Base-by-base conservation (phyloP, 2,888 invertebrate species). In the Drosophila cracens region DNA sequence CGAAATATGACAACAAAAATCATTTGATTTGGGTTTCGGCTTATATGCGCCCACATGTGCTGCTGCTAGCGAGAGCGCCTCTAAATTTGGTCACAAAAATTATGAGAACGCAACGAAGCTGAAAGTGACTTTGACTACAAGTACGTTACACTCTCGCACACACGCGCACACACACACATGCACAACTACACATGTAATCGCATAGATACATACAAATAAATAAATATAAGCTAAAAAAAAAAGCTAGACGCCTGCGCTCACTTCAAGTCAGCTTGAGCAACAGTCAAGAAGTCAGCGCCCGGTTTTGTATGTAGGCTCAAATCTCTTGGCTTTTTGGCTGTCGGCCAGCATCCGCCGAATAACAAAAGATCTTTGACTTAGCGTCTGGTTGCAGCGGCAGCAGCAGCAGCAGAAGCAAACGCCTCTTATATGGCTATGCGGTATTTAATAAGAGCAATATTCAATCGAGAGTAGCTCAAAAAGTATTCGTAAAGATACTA, bases 101-200 rank as follows among this genome's bases (percentile, higher is more conserved):
- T 87, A 87, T 89, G 83, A 87, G 79, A 79, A 84, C 87, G 73
- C 72, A 82, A 74, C 83, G 90, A 89, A 87, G 86, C 88, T 82
- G 90, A 87, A 87, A 87, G 87, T 87, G 90, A 88, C 88, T 90
- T 88, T 90, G 88, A 82, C 87, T 83, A 87, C 89, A 88, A 85
- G 83, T 87, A 86, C 89, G 72, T 80, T 70, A 74, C 76, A 70
- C 72, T 69, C 75, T 48, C 65, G 56, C 33, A 53, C 46, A 68
- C 46, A 66, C 62, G 52, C 53, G 65, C 53, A 71, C 18, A 73
- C 48, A 60, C 21, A 51, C 52, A 65, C n/a, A 56, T 16, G 40
- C 52, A 67, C 53, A 57, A 61, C 18, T 18, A 36, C 21, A 43
- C 21, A 57, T 57, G 54, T 36, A 61, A 33, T 25, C 48, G 38